These are phyloP conservation scores for Stegophylla sp. DNA, from an alignment of 2,888 invertebrate species.

Conservation along the genomic window DNA sequence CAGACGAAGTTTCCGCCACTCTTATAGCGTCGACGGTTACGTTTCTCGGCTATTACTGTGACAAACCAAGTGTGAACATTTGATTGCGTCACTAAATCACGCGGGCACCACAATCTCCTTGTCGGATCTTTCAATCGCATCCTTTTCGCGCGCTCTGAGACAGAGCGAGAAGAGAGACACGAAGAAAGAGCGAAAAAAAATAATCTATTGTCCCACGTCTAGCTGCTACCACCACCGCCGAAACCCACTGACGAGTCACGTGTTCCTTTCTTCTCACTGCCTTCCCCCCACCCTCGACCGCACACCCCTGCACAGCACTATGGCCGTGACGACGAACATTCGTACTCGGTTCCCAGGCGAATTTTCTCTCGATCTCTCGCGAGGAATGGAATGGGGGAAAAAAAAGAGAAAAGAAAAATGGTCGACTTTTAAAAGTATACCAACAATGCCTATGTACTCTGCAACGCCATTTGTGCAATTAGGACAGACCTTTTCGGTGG, in stretches of 20 bases:
- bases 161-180: not conserved
- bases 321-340: not conserved
- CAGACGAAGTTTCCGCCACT: not conserved
- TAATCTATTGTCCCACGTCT: conserved; percentile 34
- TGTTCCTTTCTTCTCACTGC: conserved; percentile 3
- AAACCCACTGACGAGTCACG: not conserved
- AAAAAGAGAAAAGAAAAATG: not conserved
- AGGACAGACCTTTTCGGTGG: too few species aligned
- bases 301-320: not conserved
- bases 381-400: not conserved
- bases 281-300: not conserved
- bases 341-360: not conserved
- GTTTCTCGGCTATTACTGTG: conserved; percentile 34
- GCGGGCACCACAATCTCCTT: not conserved
- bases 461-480: too few species aligned
- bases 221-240: not conserved
- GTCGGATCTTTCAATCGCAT: conserved; percentile 43
- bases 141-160: conserved; percentile 11
- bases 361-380: not conserved
- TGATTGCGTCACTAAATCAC: conserved; percentile 52
- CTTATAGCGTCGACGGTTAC: not conserved
- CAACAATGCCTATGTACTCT: not conserved
- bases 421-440: not conserved
- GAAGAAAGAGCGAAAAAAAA: not conserved
- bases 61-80: conserved; percentile 57